A percentile compares a stretch with the other conserved stretches of the same genome.
These are phyloP conservation scores for Mionectes macconnelli DNA, from an alignment of 2,113 vertebrate species.

Conservation along the genomic window DNA sequence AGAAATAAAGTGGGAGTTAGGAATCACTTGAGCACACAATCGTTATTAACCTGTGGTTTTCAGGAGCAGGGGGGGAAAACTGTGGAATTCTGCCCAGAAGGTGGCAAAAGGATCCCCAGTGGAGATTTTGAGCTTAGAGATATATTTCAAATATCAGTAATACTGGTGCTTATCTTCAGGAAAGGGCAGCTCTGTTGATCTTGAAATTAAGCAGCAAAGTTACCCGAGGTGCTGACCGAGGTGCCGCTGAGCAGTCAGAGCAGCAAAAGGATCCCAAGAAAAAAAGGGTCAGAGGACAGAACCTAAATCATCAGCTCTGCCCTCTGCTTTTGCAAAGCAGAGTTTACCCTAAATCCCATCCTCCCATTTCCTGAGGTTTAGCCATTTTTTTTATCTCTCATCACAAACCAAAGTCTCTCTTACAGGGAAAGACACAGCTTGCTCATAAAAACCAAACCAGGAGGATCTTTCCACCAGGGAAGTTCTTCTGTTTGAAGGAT, in stretches of 20 bases:
- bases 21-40: accelerated
- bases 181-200: background rate
- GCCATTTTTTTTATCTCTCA: too few species aligned
- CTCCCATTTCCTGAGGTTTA: background rate
- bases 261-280: background rate
- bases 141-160: background rate
- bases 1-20: background rate
- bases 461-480: background rate
- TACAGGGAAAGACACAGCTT: background rate
- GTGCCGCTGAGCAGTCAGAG: background rate
- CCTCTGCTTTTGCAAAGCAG: background rate
- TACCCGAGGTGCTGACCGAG: background rate
- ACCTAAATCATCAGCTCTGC: background rate
- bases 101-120: background rate
- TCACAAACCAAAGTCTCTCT: background rate
- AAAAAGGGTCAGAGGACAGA: background rate
- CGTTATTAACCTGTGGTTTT: background rate
- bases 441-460: background rate
- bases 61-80: background rate
- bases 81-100: background rate
- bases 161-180: background rate
- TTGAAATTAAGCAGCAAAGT: background rate
- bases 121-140: background rate
- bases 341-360: background rate
- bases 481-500: background rate